Percentiles rank a stretch among this genome's conserved stretches.
Evolutionary conservation across 53 echinoderm and acorn worm species (phyloP).

Genomic region (Holothuria scabra): DNA sequence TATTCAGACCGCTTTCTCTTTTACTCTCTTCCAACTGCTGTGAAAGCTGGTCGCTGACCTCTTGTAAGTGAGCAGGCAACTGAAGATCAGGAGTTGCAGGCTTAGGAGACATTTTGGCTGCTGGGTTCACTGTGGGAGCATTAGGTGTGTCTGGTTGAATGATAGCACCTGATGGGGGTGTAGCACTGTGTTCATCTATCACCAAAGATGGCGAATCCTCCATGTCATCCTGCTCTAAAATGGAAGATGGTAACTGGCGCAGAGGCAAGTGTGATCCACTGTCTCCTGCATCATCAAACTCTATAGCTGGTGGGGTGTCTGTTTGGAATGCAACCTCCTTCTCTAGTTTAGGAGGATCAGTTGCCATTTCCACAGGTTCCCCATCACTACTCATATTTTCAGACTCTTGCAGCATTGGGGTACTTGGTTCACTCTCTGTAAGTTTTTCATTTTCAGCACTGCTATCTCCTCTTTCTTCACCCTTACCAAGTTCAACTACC

Average conservation of each 20-base stretch:
- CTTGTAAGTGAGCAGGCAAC: slow-evolving; percentile 85
- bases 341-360: slow-evolving; percentile 88
- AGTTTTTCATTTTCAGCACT: slow-evolving; percentile 51
- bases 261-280: slow-evolving; percentile 17
- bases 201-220: slow-evolving; percentile 70
- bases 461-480: slow-evolving; percentile 5
- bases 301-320: slow-evolving; percentile 67
- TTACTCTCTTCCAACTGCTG: slow-evolving; percentile 88
- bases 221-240: slow-evolving; percentile 57
- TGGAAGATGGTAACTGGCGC: slow-evolving; percentile 49
- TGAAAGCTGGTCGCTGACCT: slow-evolving; percentile 90
- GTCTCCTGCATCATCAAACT: slow-evolving; percentile 15
- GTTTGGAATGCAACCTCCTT: slow-evolving; percentile 88
- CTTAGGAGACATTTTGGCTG: slow-evolving; percentile 19
- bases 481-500: slow-evolving; percentile 10
- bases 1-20: slow-evolving; percentile 63
- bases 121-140: slow-evolving; percentile 7
- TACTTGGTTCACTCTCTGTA: slow-evolving; percentile 48
- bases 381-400: slow-evolving; percentile 53
- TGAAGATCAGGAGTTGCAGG: slow-evolving; percentile 52
- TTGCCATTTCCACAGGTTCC: slow-evolving; percentile 25
- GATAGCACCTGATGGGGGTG: slow-evolving; percentile 10
- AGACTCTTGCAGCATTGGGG: slow-evolving; percentile 53
- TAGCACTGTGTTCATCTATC: slow-evolving; percentile 67
- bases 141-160: neutral